Base-by-base conservation (phyloP, 2,113 vertebrate species). In the Cephalopholis sonnerati region DNA sequence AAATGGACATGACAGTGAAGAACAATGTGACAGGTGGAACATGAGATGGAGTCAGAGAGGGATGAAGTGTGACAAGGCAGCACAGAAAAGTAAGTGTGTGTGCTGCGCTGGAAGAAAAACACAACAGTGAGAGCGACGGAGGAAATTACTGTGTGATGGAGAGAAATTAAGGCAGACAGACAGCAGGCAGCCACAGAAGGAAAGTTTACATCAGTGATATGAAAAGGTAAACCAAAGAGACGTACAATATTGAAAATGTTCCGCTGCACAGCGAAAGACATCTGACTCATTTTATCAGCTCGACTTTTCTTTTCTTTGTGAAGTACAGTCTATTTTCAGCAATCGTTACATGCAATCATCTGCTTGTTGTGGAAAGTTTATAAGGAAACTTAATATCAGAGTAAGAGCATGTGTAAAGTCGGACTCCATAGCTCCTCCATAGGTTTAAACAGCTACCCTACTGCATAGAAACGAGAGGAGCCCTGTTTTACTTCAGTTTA, bases 1-100 rank as follows among this genome's bases (percentile, higher is more conserved):
- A 72, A 79, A 73, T 29, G 46, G 17, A 71, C 58, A 71, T 77
- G 86, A 82, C 63, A 84, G 70, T 66, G 17, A 78, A 24, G 55
- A 78, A 72, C 73, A 69, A 68, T 7, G n/a, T 67, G 83, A 88
- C 82, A 80, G 78, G 70, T 75, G 39, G 70, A 74, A 82, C 85
- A 69, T 64, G 58, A 81, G 57, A 81, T 36, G 65, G 58, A 74
- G 59, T 51, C 36, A 80, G 55, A 66, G 41, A 74, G 16, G 75
- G 36, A 79, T 13, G 53, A 50, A 59, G 15, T 50, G 83, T 77
- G 80, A 79, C 62, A 82, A 75, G 77, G 17, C 1, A 32, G 39
- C 15, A 53, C 18, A 27, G 72, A 79, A 82, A 74, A 41, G 20
- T 66, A 80, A 68, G 29, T 51, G 41, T 68, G 59, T 41, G 24